phyloP scores from a whole-genome alignment of 2,888 invertebrate genomes.

The Cheilosia impressa region DNA sequence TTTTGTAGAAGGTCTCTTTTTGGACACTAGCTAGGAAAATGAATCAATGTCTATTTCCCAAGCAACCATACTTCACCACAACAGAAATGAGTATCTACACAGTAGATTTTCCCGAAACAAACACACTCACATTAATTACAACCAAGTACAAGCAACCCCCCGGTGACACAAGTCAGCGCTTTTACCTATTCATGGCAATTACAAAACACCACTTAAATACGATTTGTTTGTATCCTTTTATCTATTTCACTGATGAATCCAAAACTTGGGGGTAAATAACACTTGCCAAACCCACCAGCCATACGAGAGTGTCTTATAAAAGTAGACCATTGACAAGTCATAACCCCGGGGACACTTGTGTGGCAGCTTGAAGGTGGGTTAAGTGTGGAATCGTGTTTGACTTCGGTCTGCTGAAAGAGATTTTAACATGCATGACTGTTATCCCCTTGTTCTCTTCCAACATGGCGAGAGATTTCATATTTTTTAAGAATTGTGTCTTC shows the following conservation, averaged over 20 bases:
- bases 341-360: slow-evolving; percentile 56
- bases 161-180: not conserved
- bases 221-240: slow-evolving; percentile 4
- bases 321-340: slow-evolving; percentile 68
- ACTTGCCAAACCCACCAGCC: slow-evolving; percentile 1
- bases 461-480: slow-evolving; percentile 4
- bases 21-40: no score
- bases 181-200: not conserved
- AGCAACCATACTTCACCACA: not conserved
- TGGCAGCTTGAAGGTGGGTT: slow-evolving; percentile 69
- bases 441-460: slow-evolving; percentile 45
- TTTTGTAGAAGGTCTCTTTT: no score
- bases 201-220: not conserved
- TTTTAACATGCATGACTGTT: slow-evolving; percentile 63
- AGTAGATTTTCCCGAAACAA: not conserved
- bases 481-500: slow-evolving; percentile 5
- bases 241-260: slow-evolving; percentile 38
- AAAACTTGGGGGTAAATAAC: slow-evolving; percentile 46
- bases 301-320: slow-evolving; percentile 25
- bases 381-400: slow-evolving; percentile 71
- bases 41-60: not conserved
- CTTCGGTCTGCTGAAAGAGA: slow-evolving; percentile 54
- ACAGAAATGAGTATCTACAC: not conserved
- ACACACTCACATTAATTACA: not conserved
- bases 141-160: not conserved